phyloP scores from a whole-genome alignment of 2,113 vertebrate genomes.

The Platysteira castanea region DNA sequence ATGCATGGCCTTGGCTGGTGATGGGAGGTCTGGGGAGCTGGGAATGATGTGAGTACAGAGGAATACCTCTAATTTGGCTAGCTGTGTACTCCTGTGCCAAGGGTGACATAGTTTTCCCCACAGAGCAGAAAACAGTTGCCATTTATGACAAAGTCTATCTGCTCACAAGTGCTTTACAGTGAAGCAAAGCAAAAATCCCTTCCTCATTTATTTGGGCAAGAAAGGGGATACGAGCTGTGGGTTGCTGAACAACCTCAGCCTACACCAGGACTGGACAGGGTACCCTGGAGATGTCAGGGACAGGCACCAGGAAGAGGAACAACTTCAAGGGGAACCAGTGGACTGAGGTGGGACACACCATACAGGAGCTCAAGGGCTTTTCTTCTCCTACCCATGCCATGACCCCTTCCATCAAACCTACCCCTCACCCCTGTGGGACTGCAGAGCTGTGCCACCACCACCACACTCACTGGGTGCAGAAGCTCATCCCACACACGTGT shows the following conservation, averaged over 20 bases:
- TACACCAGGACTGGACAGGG: neutral
- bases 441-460: neutral
- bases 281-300: neutral
- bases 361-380: neutral
- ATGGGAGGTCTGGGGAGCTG: neutral
- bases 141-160: neutral
- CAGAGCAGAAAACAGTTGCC: neutral
- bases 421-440: rapidly evolving
- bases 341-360: rapidly evolving
- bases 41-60: neutral
- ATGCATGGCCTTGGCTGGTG: neutral
- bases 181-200: neutral
- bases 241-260: neutral
- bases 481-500: rapidly evolving
- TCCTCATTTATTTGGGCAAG: neutral
- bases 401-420: neutral
- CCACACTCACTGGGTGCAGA: rapidly evolving
- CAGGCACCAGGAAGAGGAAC: neutral
- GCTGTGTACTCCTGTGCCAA: neutral
- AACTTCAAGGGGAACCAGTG: neutral
- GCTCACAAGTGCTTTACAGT: neutral
- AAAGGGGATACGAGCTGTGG: rapidly evolving
- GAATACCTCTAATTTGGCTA: neutral
- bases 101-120: neutral
- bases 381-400: neutral